These are phyloP conservation scores for Euura saliciscinereae DNA, from an alignment of 1,140 invertebrate species.

Conservation along the genomic window DNA sequence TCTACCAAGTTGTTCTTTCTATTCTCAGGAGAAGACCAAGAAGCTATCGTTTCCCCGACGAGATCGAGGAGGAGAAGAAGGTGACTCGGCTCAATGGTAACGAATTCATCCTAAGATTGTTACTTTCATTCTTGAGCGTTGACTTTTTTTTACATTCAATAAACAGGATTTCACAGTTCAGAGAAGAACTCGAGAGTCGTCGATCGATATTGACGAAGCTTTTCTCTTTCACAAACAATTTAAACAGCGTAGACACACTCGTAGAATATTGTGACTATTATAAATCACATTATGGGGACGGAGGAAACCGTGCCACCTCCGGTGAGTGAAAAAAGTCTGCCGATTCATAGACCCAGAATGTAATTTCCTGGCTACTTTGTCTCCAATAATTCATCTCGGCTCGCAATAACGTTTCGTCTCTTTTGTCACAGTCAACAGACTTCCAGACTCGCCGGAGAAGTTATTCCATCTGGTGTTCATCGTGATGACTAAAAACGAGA, in stretches of 20 bases:
- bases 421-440: too few relatives aligned
- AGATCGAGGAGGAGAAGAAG: too few relatives aligned
- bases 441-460: too few relatives aligned
- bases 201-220: background rate
- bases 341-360: too few relatives aligned
- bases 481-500: background rate
- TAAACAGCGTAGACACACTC: background rate
- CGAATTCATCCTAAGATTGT: background rate
- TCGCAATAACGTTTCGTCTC: too few relatives aligned
- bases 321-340: too few relatives aligned
- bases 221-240: background rate
- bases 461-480: background rate
- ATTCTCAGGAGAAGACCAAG: too few relatives aligned
- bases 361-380: too few relatives aligned
- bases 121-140: background rate
- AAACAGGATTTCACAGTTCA: background rate
- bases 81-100: background rate
- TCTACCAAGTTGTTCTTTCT: too few relatives aligned
- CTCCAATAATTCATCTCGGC: too few relatives aligned
- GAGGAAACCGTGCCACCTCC: too few relatives aligned
- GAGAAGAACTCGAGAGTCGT: background rate
- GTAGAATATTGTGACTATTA: background rate
- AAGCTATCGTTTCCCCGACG: too few relatives aligned
- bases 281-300: background rate
- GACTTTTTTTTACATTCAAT: background rate